These are phyloP conservation scores for Sebastes hubbsi DNA, from an alignment of 2,797 vertebrate species.

Conservation along the genomic window DNA sequence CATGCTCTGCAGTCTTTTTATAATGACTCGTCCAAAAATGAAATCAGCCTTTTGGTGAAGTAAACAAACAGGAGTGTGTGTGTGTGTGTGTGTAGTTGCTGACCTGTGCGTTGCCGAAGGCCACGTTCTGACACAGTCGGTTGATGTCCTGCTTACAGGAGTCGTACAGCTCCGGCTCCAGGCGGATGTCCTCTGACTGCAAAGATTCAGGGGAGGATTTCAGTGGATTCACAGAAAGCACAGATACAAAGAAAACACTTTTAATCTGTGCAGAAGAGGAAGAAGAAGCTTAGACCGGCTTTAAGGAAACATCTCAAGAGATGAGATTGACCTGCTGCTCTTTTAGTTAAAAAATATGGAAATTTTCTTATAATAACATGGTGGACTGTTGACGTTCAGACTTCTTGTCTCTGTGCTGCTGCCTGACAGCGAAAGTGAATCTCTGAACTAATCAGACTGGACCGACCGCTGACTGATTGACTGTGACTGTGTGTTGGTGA, in stretches of 20 bases:
- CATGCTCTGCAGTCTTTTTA: no score
- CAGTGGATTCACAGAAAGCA: conserved; percentile 11
- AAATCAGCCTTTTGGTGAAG: background rate
- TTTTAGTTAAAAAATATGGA: no score
- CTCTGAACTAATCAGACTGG: background rate
- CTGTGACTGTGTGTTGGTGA: background rate
- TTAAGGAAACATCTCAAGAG: background rate
- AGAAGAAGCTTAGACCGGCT: background rate
- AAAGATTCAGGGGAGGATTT: background rate
- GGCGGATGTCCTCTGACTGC: conserved; percentile 93
- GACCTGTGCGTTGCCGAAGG: conserved; percentile 97
- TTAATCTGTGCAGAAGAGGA: background rate
- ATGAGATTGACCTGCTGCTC: no score
- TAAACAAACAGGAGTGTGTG: background rate
- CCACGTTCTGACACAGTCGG: conserved; percentile 88
- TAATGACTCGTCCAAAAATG: no score
- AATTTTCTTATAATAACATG: background rate
- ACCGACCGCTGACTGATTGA: background rate
- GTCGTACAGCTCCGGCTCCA: conserved; percentile 94
- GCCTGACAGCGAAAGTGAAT: background rate
- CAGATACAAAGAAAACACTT: background rate
- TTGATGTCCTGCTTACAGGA: conserved; percentile 93
- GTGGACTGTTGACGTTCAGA: background rate
- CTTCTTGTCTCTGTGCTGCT: background rate
- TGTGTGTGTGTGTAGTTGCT: background rate